phyloP scores from a whole-genome alignment of 1,140 invertebrate species.

The Drosophila parvula region DNA sequence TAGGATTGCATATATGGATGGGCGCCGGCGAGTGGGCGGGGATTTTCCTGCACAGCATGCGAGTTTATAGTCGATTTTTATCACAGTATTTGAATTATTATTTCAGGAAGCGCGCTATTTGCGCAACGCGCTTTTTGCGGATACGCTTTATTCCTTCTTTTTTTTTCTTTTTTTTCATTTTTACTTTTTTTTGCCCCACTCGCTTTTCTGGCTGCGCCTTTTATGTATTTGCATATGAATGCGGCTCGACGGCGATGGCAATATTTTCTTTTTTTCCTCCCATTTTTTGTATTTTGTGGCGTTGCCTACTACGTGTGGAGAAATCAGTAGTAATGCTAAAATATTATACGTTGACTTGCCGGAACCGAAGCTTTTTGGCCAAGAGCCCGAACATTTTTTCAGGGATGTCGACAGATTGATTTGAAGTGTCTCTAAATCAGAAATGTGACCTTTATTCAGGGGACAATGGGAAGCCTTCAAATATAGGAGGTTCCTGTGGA shows the following conservation, averaged over 20 bases:
- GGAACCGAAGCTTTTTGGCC: slow-evolving; percentile 24
- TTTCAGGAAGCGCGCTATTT: slow-evolving; percentile 84
- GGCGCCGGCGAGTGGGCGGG: slow-evolving; percentile 28
- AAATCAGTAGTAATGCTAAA: slow-evolving; percentile 80
- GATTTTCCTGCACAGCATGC: slow-evolving; percentile 66
- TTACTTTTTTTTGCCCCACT: slow-evolving; percentile 3
- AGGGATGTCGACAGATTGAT: slow-evolving; percentile 50
- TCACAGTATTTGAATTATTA: slow-evolving; percentile 83
- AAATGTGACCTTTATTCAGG: background rate
- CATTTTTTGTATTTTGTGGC: slow-evolving; percentile 37
- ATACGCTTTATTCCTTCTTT: slow-evolving; percentile 59
- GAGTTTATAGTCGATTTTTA: slow-evolving; percentile 81
- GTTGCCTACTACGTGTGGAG: slow-evolving; percentile 73
- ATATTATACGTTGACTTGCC: slow-evolving; percentile 68
- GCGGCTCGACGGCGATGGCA: slow-evolving; percentile 61
- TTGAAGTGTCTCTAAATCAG: slow-evolving; percentile 37
- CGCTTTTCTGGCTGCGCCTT: slow-evolving; percentile 50
- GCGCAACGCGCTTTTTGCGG: slow-evolving; percentile 81
- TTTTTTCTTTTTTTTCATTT: slow-evolving; percentile 6
- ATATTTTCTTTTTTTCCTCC: slow-evolving; percentile 41
- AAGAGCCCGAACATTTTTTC: slow-evolving; percentile 23
- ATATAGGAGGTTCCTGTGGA: too few species aligned
- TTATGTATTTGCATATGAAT: slow-evolving; percentile 81
- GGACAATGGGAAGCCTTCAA: too few species aligned
- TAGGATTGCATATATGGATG: slow-evolving; percentile 52